Evolutionary conservation across 2,888 invertebrate genomes (phyloP).

Genomic region (Philereme transversata): DNA sequence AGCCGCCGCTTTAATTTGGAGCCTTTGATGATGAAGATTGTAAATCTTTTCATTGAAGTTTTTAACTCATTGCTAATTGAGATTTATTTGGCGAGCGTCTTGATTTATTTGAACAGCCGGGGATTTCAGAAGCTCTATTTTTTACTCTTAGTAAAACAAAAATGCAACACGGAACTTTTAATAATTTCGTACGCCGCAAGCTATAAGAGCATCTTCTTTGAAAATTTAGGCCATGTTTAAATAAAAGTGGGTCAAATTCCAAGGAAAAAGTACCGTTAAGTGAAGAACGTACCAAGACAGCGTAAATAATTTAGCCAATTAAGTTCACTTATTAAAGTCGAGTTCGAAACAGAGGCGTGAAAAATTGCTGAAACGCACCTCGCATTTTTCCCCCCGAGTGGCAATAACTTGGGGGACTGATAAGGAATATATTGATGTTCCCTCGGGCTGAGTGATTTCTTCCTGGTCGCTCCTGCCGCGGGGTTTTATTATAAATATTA

Average conservation of each 20-base stretch:
- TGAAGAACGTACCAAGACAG: conserved; percentile 20
- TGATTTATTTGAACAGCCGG: neutral
- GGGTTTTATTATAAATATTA: conserved; percentile 50
- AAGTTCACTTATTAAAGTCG: conserved; percentile 39
- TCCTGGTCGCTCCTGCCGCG: conserved; percentile 37
- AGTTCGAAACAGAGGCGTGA: conserved; percentile 37
- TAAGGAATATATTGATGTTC: conserved; percentile 57
- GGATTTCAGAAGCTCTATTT: too few species aligned
- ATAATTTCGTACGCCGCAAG: too few species aligned
- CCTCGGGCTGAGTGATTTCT: conserved; percentile 52
- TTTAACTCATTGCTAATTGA: conserved; percentile 28
- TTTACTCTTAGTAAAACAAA: too few species aligned
- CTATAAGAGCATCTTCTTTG: too few species aligned
- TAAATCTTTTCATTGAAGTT: conserved; percentile 37
- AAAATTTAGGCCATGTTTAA: neutral
- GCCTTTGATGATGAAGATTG: conserved; percentile 24
- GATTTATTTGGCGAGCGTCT: conserved; percentile 18
- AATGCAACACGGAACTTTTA: too few species aligned
- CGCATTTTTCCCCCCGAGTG: conserved; percentile 39
- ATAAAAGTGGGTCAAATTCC: conserved; percentile 17
- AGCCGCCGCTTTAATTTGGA: conserved; percentile 20
- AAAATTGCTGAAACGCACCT: conserved; percentile 39
- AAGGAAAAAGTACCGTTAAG: conserved; percentile 14
- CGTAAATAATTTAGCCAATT: conserved; percentile 36
- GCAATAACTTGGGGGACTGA: conserved; percentile 41